Conservation (phyloP, 2,797 vertebrate genomes). For the Malacoctenus gilli region DNA sequence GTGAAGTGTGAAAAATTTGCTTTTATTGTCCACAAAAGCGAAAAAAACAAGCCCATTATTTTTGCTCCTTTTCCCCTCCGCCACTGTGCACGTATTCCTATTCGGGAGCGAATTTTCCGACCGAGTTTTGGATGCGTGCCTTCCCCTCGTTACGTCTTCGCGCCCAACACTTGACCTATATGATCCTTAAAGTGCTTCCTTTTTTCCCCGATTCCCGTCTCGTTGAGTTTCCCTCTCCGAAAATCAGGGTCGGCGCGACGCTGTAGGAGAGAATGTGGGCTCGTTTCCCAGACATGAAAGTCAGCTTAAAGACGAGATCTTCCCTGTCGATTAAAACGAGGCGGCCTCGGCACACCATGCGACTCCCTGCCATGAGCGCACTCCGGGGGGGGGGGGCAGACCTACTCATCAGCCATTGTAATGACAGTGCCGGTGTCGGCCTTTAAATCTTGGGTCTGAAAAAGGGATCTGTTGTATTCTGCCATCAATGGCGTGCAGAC, state of each 20-base stretch:
- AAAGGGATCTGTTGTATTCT: constrained; percentile 44
- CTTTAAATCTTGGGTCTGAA: constrained; percentile 50
- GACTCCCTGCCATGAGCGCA: constrained; percentile 4
- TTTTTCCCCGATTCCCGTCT: not conserved
- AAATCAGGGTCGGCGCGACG: constrained; percentile 1
- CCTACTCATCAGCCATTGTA: constrained; percentile 40
- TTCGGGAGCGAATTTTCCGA: constrained; percentile 19
- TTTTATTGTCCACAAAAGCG: constrained; percentile 31
- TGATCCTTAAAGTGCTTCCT: not conserved
- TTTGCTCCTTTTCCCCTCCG: constrained; percentile 16
- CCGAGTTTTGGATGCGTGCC: constrained; percentile 17
- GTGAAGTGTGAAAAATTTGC: constrained; percentile 47
- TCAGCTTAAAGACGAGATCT: constrained; percentile 15
- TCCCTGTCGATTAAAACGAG: constrained; percentile 21
- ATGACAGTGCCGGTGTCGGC: constrained; percentile 33
- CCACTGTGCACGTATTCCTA: constrained; percentile 6
- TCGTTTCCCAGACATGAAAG: constrained; percentile 15
- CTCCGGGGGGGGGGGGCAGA: constrained; percentile 21
- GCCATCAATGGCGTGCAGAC: constrained; percentile 27
- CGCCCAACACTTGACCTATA: not conserved
- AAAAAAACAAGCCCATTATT: constrained; percentile 35
- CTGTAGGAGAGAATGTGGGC: not conserved
- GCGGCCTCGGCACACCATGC: constrained; percentile 10
- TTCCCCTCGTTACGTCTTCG: constrained; percentile 11
- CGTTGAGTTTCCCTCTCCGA: constrained; percentile 13